Evolutionary conservation across 2,888 invertebrate genomes (phyloP), one percentile per base, ranked within the genome.

Genomic region (Celastrina argiolus): DNA sequence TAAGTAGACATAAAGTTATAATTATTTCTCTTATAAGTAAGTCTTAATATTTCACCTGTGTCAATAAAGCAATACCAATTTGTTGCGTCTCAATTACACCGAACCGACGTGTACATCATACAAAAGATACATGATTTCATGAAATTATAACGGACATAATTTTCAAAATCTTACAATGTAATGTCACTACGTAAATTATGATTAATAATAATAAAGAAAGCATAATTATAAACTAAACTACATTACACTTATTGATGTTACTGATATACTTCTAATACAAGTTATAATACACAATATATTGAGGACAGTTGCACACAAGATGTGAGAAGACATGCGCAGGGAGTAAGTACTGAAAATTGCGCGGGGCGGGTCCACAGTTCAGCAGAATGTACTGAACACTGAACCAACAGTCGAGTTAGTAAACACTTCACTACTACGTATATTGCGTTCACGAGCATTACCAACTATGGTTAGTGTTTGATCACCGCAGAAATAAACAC

Each of bases 1-100:
- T 91, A 91, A 90, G 91, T 91, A 91, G 91, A 90, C 88, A 90
- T 88, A 88, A 85, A 88, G 86, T 86, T 88, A 89, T 84, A 82
- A 85, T 88, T 85, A 88, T 87, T 84, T 82, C 81, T 82, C 90
- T 91, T 90, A 90, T 84, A 88, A 83, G 85, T 91, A 88, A 89
- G 86, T 90, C 89, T 88, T 88, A 88, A 82, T 61, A 61, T 61
- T 86, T 85, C 88, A 88, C 88, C 86, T 88, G 88, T 86, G 83
- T 87, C 84, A 80, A 84, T 83, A 84, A 86, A 90, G 87, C 87
- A 84, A 85, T 80, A 81, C 83, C 74, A 84, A 80, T 79, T 72
- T 66, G 71, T 74, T 81, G 81, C 72, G 80, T 77, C 51, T 51
- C 56, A 65, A 42, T 70, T 78, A 79, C 82, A 81, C 83, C 82